Evolutionary conservation across 2,888 invertebrate species (phyloP).

Genomic region (Oxyscelio sp.): DNA sequence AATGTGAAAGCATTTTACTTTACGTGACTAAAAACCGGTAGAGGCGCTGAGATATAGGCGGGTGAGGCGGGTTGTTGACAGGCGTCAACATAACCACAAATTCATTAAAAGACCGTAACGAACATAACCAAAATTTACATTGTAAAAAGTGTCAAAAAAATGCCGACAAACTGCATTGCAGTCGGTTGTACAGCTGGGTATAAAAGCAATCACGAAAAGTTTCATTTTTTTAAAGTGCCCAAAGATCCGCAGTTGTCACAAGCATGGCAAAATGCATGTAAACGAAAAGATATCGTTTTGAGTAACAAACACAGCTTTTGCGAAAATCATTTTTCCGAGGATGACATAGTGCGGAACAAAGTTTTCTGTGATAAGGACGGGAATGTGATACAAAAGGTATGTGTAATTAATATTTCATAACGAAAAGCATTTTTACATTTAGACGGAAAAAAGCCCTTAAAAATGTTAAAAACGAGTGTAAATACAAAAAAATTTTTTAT

Average conservation of each 20-base stretch:
- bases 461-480: too few species aligned
- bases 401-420: background rate
- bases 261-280: background rate
- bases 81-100: too few species aligned
- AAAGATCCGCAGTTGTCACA: background rate
- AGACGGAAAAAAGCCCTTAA: too few species aligned
- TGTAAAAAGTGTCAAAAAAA: too few species aligned
- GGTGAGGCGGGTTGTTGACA: too few species aligned
- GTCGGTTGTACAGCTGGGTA: background rate
- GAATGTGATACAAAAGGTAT: background rate
- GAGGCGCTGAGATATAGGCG: too few species aligned
- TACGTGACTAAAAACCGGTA: background rate
- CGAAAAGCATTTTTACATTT: too few species aligned
- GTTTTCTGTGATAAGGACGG: background rate
- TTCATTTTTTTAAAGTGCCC: background rate
- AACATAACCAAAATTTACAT: too few species aligned
- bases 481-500: too few species aligned
- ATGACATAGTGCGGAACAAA: slow-evolving; percentile 1
- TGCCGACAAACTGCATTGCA: background rate
- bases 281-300: background rate
- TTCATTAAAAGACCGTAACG: too few species aligned
- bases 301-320: background rate
- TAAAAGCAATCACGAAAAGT: background rate
- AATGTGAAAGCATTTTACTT: background rate
- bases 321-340: background rate